Base-by-base conservation (phyloP, 1,140 invertebrate species). In the Charaxes varanes region DNA sequence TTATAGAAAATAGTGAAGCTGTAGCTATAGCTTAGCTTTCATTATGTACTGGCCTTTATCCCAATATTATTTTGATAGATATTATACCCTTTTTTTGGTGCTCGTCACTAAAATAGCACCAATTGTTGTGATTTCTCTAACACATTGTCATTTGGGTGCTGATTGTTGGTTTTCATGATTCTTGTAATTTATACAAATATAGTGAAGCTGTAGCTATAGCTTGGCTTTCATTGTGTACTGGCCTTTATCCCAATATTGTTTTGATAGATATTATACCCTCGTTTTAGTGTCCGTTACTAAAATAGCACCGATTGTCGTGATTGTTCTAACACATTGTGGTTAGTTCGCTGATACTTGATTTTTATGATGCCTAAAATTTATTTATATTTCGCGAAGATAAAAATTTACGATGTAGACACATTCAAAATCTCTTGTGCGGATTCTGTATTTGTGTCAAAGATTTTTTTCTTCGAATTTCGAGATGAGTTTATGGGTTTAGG, bases 331-430 rank as follows among this genome's bases (percentile, higher is more conserved):
- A 26, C 32, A 51, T 41, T 53, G 37, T 32, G 42, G 43, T 47
- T 31, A 24, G 21, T 21, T 36, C 38, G 11, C 33, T 40, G 32
- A 41, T 43, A 35, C 28, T 12, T 17, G 22, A 26, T 23, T 48
- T 59, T 59, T 59, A 53, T 35, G 52, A 45, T 24, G 19, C 36
- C 27, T 51, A 48, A 41, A 41, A 43, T 53, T 53, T 49, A 52
- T 46, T 36, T 40, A 41, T 33, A 47, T 44, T 51, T 44, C 18
- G 18, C 26, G 33, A 41, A 34, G 28, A 38, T 55, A 50, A 50
- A 50, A 43, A 17, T 53, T 48, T 44, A 48, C 35, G 37, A 42
- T 24, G 27, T 30, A 38, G 3, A 41, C 24, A 34, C 28, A 36
- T 12, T 22, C n/a, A n/a, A n/a, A 7, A 23, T 13, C 31, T 13